phyloP scores from a whole-genome alignment of 2,797 vertebrate genomes.

The Pantherophis vulpinus region DNA sequence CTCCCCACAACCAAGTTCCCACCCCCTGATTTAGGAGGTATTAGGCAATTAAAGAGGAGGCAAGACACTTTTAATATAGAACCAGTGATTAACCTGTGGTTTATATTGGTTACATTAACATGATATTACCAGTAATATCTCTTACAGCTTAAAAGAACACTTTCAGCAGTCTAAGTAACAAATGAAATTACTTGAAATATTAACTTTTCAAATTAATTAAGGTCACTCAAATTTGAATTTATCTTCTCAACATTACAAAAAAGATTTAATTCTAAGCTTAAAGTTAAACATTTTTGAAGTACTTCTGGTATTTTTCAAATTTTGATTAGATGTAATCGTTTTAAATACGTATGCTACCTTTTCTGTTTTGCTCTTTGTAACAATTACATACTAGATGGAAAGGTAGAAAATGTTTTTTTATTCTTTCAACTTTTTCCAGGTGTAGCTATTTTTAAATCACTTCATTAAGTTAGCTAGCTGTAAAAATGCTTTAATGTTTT shows the following conservation, averaged over 20 bases:
- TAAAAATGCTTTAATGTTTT: slow-evolving; percentile 1
- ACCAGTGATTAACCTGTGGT: neutral
- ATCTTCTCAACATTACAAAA: neutral
- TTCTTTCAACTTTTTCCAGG: neutral
- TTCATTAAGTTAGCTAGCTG: neutral
- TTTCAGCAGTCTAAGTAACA: neutral
- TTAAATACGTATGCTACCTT: neutral
- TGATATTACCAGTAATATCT: neutral
- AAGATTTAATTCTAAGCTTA: neutral
- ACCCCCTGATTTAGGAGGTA: neutral
- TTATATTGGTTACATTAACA: neutral
- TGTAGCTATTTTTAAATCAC: neutral
- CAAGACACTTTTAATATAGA: neutral
- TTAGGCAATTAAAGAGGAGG: neutral
- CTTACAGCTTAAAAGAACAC: neutral
- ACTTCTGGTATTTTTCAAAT: neutral
- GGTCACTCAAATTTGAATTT: neutral
- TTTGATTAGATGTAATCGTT: neutral
- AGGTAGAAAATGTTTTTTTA: neutral
- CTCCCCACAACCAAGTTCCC: neutral
- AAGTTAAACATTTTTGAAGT: neutral
- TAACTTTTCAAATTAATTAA: neutral
- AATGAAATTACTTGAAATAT: neutral
- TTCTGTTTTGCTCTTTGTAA: neutral
- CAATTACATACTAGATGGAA: neutral